A percentile compares a stretch with the other conserved stretches of the same genome.
These are phyloP conservation scores for Bubo blakistoni DNA, from an alignment of 2,113 vertebrate species.

Conservation along the genomic window DNA sequence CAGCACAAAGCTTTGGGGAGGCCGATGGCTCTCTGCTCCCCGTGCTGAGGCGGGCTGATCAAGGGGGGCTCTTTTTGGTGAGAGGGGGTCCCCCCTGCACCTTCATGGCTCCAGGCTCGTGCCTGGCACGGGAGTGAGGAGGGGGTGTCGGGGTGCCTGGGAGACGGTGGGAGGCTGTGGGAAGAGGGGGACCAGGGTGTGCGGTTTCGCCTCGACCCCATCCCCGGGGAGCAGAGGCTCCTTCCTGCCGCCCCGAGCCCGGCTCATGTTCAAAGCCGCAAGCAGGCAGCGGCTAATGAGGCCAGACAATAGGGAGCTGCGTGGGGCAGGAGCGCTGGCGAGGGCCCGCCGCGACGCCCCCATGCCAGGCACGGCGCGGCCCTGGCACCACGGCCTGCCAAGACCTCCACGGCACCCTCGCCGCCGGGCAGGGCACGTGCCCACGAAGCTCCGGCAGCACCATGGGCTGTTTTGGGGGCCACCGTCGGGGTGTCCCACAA, in stretches of 20 bases:
- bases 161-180: neutral
- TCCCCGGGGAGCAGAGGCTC: conserved; percentile 14
- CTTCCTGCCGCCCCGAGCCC: conserved; percentile 1
- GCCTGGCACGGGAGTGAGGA: neutral
- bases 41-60: rapidly evolving
- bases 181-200: neutral
- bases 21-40: neutral
- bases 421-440: neutral
- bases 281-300: neutral
- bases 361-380: neutral
- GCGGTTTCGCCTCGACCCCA: neutral
- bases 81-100: no score
- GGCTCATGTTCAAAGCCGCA: neutral
- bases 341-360: neutral
- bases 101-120: neutral
- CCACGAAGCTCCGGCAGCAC: rapidly evolving
- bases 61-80: neutral
- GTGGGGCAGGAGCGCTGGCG: neutral
- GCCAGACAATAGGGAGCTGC: conserved; percentile 34
- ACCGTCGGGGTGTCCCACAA: rapidly evolving
- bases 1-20: neutral
- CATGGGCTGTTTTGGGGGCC: neutral
- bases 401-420: neutral
- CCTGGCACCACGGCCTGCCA: neutral
- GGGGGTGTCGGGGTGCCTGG: neutral